phyloP scores from a whole-genome alignment of 1,140 invertebrate genomes.

The Periplaneta americana region DNA sequence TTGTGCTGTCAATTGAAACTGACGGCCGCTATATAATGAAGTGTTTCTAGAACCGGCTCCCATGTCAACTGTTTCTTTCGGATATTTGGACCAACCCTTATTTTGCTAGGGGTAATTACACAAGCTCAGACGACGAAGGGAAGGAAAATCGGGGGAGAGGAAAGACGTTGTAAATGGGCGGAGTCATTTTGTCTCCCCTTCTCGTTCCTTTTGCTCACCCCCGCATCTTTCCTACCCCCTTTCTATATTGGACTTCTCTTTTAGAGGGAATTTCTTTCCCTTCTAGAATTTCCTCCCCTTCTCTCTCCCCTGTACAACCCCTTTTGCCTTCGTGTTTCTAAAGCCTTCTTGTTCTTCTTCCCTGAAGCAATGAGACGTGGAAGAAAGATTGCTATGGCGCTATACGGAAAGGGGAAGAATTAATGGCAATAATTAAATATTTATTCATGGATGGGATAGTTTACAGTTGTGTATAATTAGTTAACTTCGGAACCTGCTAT shows the following conservation, averaged over 20 bases:
- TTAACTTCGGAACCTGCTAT: not conserved
- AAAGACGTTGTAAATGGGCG: not conserved
- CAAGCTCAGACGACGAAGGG: not conserved
- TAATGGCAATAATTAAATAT: not conserved
- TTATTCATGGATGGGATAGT: not conserved
- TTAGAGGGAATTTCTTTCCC: not conserved
- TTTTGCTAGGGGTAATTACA: not conserved
- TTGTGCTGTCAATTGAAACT: no score
- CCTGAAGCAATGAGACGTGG: not conserved
- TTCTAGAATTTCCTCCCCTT: not conserved
- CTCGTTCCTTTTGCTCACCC: no score
- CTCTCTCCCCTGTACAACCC: not conserved
- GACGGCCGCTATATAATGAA: no score
- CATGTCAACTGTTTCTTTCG: not conserved
- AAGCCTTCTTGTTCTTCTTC: not conserved
- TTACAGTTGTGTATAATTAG: not conserved
- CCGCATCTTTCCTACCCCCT: not conserved
- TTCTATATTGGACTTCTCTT: not conserved
- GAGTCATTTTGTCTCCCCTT: not conserved
- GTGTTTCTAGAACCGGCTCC: no score
- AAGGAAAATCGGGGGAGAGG: not conserved
- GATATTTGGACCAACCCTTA: not conserved
- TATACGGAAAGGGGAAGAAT: not conserved
- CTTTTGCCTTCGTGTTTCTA: no score
- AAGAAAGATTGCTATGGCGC: not conserved